Percentiles rank a stretch among this genome's conserved stretches.
Evolutionary conservation across 2,888 invertebrate species (phyloP).

Genomic region (Acutogordius australiensis): DNA sequence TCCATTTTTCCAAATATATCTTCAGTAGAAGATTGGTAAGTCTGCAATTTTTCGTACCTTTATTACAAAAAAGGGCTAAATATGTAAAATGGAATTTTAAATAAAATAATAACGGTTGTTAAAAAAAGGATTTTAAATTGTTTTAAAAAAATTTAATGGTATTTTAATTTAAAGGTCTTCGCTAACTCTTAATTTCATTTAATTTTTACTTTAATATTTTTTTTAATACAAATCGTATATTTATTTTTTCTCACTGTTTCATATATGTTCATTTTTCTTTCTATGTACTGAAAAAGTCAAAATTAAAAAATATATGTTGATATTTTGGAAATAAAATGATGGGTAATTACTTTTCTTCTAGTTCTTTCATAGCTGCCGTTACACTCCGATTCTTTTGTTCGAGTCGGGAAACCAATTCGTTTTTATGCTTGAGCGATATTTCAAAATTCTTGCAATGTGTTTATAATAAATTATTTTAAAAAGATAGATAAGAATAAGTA

Average conservation of each 20-base stretch:
- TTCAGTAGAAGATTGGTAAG: constrained; percentile 5
- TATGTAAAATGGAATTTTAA: too few species aligned
- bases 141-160: too few species aligned
- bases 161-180: too few species aligned
- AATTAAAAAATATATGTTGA: too few species aligned
- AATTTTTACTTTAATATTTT: neutral
- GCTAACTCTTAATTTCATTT: too few species aligned
- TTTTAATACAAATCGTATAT: neutral
- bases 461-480: neutral
- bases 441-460: neutral
- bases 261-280: neutral
- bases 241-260: neutral
- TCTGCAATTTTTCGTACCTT: constrained; percentile 10
- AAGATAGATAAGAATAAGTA: too few species aligned
- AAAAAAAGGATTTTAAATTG: too few species aligned
- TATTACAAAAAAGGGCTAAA: too few species aligned
- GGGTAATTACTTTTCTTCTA: neutral
- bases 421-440: constrained; percentile 7
- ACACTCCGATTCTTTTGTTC: neutral
- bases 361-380: neutral
- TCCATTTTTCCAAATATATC: constrained; percentile 9
- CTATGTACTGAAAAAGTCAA: too few species aligned
- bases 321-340: too few species aligned
- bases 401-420: neutral
- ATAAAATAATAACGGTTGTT: too few species aligned